phyloP scores from a whole-genome alignment of 1,140 invertebrate genomes.

The Sarcophaga bullata region DNA sequence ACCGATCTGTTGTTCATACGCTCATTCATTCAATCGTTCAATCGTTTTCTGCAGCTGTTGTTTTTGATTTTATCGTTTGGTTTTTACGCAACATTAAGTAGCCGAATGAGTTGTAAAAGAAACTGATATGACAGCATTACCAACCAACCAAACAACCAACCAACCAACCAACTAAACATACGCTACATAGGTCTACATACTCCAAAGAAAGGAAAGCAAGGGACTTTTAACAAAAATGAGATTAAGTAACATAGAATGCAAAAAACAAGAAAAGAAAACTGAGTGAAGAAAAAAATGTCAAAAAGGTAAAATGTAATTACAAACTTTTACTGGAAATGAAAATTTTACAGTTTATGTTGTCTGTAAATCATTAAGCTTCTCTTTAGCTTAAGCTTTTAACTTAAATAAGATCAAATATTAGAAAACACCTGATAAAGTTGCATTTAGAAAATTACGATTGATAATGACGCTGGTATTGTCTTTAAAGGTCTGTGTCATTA shows the following conservation, averaged over 20 bases:
- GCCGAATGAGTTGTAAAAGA: conserved; percentile 64
- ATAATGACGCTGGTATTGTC: no score
- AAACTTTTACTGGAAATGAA: background rate
- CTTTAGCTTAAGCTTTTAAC: no score
- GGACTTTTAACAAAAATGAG: background rate
- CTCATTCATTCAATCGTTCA: background rate
- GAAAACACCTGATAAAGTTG: no score
- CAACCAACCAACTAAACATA: no score
- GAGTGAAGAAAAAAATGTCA: no score
- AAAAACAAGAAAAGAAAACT: no score
- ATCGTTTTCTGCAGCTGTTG: conserved; percentile 25
- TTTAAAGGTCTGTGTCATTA: no score
- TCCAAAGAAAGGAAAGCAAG: background rate
- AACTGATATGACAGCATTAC: conserved; percentile 47
- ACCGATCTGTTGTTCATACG: background rate
- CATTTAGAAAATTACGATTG: no score
- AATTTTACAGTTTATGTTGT: background rate
- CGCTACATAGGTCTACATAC: background rate
- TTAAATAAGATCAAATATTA: no score
- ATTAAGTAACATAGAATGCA: conserved; percentile 1
- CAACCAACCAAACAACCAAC: no score
- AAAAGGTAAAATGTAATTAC: no score
- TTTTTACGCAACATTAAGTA: conserved; percentile 61
- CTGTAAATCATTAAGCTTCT: background rate
- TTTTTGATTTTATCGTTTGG: background rate